Evolutionary conservation across 2,797 vertebrate species (phyloP).

Genomic region (Sebastes matsubarae): DNA sequence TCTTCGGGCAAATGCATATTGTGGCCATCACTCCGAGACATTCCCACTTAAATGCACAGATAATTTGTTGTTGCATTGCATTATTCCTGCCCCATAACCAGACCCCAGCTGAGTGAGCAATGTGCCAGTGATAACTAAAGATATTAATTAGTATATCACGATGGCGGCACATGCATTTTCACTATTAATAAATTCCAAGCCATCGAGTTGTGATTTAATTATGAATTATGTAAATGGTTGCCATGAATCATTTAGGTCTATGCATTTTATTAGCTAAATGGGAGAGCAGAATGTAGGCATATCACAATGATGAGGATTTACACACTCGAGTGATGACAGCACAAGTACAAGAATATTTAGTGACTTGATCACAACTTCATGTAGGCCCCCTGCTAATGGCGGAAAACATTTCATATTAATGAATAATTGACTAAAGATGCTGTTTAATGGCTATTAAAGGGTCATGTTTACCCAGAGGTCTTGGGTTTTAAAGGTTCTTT

Average conservation of each 20-base stretch:
- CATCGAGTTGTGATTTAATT: slow-evolving; percentile 90
- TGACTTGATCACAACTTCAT: slow-evolving; percentile 60
- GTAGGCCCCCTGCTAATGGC: slow-evolving; percentile 57
- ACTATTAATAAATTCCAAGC: slow-evolving; percentile 91
- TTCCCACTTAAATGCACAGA: slow-evolving; percentile 82
- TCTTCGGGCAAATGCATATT: slow-evolving; percentile 90
- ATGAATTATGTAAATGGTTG: slow-evolving; percentile 90
- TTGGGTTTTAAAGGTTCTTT: slow-evolving; percentile 17
- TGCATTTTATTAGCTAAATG: slow-evolving; percentile 84
- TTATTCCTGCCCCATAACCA: slow-evolving; percentile 83
- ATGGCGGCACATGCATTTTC: slow-evolving; percentile 87
- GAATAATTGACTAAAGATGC: slow-evolving; percentile 64
- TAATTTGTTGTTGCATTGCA: slow-evolving; percentile 86
- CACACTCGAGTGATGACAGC: slow-evolving; percentile 61
- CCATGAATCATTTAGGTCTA: slow-evolving; percentile 87
- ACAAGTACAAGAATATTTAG: slow-evolving; percentile 67
- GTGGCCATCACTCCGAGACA: slow-evolving; percentile 85
- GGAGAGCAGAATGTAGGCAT: slow-evolving; percentile 71
- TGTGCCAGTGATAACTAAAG: slow-evolving; percentile 86
- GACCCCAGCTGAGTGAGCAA: slow-evolving; percentile 84
- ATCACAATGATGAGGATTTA: slow-evolving; percentile 79
- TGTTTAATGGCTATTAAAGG: slow-evolving; percentile 61
- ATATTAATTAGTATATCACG: slow-evolving; percentile 89
- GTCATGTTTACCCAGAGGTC: slow-evolving; percentile 53
- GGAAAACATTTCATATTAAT: slow-evolving; percentile 63